Base-by-base conservation (phyloP, 2,888 invertebrate genomes). In the Phoronis australis region DNA sequence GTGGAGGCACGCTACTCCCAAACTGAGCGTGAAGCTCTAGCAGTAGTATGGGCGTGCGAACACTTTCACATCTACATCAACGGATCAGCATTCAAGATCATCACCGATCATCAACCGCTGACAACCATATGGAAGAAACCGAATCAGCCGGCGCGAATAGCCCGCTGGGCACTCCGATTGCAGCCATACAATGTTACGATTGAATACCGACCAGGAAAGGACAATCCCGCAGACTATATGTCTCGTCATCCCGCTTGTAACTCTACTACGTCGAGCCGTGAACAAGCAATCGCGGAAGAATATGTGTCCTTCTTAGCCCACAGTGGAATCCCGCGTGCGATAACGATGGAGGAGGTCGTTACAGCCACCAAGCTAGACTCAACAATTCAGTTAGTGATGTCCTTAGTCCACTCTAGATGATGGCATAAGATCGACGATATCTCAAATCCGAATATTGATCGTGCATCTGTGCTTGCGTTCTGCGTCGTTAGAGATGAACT, bases 171-270 rank as follows among this genome's bases (percentile, higher is more conserved):
- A 15, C 42, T 65, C 27, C 23, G 54, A 15, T 27, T 62, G 21
- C 59, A 59, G 43, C 55, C 54, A 25, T 63, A 61, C 47, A 48
- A 56, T 20, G 37, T 57, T 25, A 54, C 25, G 1, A 54, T 61
- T 5, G 22, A 40, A 26, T 64, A 61, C 40, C 45, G 38, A 15
- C 54, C 56, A 15, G 61, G 65, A 5, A 40, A 22, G 20, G 54
- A 57, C 35, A 67, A 64, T 43, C 60, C 62, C 15, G 58, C 58
- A 4, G 64, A 66, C 48, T 56, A 60, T 50, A 41, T 59, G 45
- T 55, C 55, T 0, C 39, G 58, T n/a, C 61, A 64, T 21, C 59
- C 60, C 38, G 26, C 27, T 39, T 25, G 9, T 26, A 20, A 23
- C 37, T 18, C 18, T 23, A 37, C 12, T 45, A 5, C 41, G 15